Percentiles rank a stretch among this genome's conserved stretches.
Conservation (phyloP, 2,888 invertebrate species). For the Molanna angustata region DNA sequence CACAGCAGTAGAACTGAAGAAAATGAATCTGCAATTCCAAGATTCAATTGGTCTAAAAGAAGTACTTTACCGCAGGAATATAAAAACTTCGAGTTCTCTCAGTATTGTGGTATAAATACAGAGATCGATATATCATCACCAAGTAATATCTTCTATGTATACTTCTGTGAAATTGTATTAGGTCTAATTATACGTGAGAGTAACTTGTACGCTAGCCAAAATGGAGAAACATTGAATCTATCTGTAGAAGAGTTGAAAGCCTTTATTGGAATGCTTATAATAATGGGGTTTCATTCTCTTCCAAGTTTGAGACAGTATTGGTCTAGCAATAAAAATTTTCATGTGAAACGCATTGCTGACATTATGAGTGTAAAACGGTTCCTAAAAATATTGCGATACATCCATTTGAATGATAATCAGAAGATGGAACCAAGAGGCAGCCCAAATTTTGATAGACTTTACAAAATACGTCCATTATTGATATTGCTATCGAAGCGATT, state of each 20-base stretch:
- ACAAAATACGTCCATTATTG: slow-evolving; percentile 32
- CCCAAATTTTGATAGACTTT: slow-evolving; percentile 29
- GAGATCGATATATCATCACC: too few relatives aligned
- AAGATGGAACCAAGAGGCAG: background rate
- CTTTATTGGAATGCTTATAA: background rate
- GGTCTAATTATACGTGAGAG: background rate
- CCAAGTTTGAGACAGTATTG: background rate
- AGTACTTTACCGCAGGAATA: too few relatives aligned
- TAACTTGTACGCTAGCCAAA: slow-evolving; percentile 1
- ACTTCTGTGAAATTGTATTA: background rate
- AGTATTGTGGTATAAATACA: too few relatives aligned
- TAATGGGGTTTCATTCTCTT: slow-evolving; percentile 1
- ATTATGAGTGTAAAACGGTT: slow-evolving; percentile 2
- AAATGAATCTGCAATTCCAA: too few relatives aligned
- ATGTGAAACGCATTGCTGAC: background rate
- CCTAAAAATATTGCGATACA: background rate
- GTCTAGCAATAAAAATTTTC: background rate
- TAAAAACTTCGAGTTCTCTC: too few relatives aligned
- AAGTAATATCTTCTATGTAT: background rate
- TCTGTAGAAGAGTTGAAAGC: background rate
- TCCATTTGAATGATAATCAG: background rate
- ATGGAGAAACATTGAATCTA: background rate
- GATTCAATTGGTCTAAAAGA: too few relatives aligned
- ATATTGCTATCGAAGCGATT: slow-evolving; percentile 8
- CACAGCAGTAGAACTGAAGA: too few relatives aligned